Evolutionary conservation across 2,888 invertebrate genomes (phyloP).

Genomic region (Ernsta delagoae): DNA sequence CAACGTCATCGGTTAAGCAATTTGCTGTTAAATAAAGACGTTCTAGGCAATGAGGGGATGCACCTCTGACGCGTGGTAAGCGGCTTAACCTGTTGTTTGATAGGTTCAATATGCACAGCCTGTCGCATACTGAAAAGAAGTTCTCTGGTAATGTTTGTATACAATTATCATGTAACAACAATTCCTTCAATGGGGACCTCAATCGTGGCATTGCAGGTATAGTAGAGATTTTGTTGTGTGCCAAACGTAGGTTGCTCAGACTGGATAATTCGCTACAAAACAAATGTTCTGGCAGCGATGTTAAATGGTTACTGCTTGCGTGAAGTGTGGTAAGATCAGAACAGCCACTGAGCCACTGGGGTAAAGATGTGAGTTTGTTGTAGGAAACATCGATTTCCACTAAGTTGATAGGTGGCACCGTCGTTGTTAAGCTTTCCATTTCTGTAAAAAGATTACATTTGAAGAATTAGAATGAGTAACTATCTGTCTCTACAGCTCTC

Average conservation of each 20-base stretch:
- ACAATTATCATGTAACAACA: slow-evolving; percentile 92
- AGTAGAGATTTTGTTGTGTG: slow-evolving; percentile 90
- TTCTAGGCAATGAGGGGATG: slow-evolving; percentile 86
- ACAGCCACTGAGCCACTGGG: slow-evolving; percentile 91
- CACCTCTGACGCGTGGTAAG: slow-evolving; percentile 86
- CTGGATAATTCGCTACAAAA: slow-evolving; percentile 90
- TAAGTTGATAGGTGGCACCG: slow-evolving; percentile 88
- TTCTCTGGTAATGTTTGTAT: slow-evolving; percentile 90
- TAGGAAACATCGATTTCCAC: slow-evolving; percentile 92
- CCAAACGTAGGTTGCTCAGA: slow-evolving; percentile 89
- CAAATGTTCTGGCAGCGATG: slow-evolving; percentile 89
- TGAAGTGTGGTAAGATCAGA: slow-evolving; percentile 89
- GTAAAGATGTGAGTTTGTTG: slow-evolving; percentile 89
- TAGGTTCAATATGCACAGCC: slow-evolving; percentile 89
- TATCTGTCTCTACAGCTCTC: no score
- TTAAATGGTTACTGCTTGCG: slow-evolving; percentile 90
- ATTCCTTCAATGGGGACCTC: slow-evolving; percentile 87
- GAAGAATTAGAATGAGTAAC: neutral
- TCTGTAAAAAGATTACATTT: slow-evolving; percentile 78
- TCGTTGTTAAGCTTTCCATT: slow-evolving; percentile 88
- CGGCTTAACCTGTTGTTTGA: slow-evolving; percentile 91
- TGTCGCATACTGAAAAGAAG: slow-evolving; percentile 88
- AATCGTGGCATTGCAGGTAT: slow-evolving; percentile 89
- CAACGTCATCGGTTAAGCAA: slow-evolving; percentile 88
- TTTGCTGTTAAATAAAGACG: slow-evolving; percentile 91